Base-by-base conservation (phyloP, 2,888 invertebrate species). In the Coremacera marginata region DNA sequence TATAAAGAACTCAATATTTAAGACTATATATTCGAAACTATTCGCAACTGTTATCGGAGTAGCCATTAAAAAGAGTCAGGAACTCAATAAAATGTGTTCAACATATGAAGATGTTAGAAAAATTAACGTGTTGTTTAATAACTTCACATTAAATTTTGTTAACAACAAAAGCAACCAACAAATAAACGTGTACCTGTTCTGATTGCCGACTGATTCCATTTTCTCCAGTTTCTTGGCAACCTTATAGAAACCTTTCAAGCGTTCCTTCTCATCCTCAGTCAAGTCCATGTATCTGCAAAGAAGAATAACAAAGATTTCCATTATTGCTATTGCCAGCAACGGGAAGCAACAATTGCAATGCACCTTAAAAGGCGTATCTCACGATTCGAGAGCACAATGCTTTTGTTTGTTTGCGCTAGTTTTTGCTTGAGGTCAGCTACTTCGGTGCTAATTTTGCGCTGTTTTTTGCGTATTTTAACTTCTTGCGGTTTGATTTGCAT, bases 211-310 rank as follows among this genome's bases (percentile, higher is more conserved):
- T 82, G 93, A 94, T 89, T 96, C 96, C 80, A 97, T 91, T 89
- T 97, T 96, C 86, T 97, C 97, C 79, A 97, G 90, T 88, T 97
- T 97, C 85, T 95, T 95, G 0, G 97, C 97, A 79, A 97, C 97
- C 90, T 97, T 97, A 60, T 82, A 82, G 85, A 96, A 94, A 52
- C 96, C 95, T 88, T 96, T 96, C 22, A 97, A 90, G 87, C 96
- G 96, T 83, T 96, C 96, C 85, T 96, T 96, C 86, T 97, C 97
- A 81, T 96, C 96, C 83, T 97, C 96, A 22, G 96, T 96, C 72
- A 97, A 92, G 85, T 96, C 96, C 89, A 97, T 92, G 90, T 97
- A 96, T 85, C 95, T 94, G n/a, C 57, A 31, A 63, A 27, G 5
- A 55, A 25, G 2, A 3, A 49, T 25, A n/a, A 27, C 16, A 62